Percentiles rank a stretch among this genome's conserved stretches.
phyloP scores from a whole-genome alignment of 2,888 invertebrate species.

The Tipula helvola region DNA sequence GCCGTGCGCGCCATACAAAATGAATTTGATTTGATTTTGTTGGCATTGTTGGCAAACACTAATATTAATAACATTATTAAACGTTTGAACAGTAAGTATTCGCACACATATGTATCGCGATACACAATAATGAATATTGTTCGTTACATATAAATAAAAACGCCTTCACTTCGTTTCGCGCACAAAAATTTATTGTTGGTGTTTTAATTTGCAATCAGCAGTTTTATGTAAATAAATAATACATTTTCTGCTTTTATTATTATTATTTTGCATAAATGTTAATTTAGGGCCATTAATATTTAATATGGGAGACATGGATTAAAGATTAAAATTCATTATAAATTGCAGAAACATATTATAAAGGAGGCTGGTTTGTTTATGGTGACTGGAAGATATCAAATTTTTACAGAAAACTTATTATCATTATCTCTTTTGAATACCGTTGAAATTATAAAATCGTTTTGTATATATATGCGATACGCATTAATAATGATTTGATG shows the following conservation, averaged over 20 bases:
- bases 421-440: not conserved
- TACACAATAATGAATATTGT: not conserved
- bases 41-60: not conserved
- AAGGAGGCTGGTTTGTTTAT: not conserved
- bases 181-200: not conserved
- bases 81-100: not conserved
- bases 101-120: not conserved
- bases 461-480: not conserved
- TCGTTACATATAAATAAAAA: not conserved
- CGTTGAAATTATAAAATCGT: not conserved
- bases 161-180: not conserved
- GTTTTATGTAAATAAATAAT: not conserved
- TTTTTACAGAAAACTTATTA: not conserved
- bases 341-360: not conserved
- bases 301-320: not conserved
- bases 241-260: not conserved
- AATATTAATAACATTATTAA: not conserved
- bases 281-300: not conserved
- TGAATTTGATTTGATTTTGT: not conserved
- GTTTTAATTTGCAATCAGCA: conserved; percentile 4
- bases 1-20: not conserved
- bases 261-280: not conserved
- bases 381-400: not conserved
- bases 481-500: not conserved
- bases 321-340: not conserved